Evolutionary conservation across 2,113 vertebrate genomes (phyloP).

Genomic region (Daboia siamensis): DNA sequence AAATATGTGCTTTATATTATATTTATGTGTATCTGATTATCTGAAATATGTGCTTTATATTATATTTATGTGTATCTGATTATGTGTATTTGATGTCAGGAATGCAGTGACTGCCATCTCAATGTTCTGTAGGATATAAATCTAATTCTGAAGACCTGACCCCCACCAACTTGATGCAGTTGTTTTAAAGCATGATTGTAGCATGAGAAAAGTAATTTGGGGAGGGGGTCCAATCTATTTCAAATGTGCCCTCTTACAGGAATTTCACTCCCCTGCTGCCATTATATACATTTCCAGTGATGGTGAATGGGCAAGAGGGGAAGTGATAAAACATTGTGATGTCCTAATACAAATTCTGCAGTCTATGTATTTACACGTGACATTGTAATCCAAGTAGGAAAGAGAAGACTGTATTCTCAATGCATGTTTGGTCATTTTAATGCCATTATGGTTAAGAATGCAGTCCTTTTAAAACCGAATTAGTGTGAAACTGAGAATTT

Average conservation of each 20-base stretch:
- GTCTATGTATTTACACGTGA: neutral
- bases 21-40: neutral
- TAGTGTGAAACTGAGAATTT: neutral
- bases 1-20: neutral
- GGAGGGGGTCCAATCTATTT: neutral
- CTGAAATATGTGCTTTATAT: neutral
- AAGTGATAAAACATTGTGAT: neutral
- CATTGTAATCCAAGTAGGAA: neutral
- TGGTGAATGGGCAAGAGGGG: neutral
- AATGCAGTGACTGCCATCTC: neutral
- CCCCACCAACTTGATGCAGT: neutral
- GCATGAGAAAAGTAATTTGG: neutral
- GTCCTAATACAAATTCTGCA: neutral
- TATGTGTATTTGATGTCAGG: too few relatives aligned
- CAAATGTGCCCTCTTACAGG: neutral
- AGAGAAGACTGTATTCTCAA: neutral
- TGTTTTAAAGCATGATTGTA: neutral
- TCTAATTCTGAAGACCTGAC: neutral
- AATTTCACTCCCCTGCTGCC: neutral
- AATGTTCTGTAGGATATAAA: neutral
- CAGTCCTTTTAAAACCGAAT: neutral
- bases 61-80: neutral
- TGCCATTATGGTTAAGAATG: neutral
- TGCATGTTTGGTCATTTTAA: neutral
- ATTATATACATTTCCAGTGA: neutral